Base-by-base conservation (phyloP, 2,888 invertebrate genomes). In the Drosophila melanosoma region DNA sequence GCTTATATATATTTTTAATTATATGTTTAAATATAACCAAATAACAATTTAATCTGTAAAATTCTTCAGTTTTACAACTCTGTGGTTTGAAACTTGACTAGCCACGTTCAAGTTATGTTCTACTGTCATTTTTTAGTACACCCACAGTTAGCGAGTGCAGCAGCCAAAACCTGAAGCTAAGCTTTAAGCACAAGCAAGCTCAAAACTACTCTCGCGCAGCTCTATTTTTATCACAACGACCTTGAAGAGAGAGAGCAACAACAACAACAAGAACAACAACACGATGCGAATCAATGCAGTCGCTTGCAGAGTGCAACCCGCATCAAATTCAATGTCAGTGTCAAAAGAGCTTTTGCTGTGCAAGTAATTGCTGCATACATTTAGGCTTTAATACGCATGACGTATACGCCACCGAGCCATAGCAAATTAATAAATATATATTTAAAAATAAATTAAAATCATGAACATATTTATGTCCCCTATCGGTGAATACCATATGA, bases 251-350 rank as follows among this genome's bases (percentile, higher is more conserved):
- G 61, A 63, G 49, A 56, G 57, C 57, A 72, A 40, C 66, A 70
- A 68, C 35, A 69, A 66, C 49, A 66, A 49, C 45, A 52, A 36
- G 42, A 48, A 54, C 53, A 52, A 52, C 48, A 63, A 26, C n/a
- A 23, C 49, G 66, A 49, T 60, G 62, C 56, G 70, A 84, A 89
- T 84, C 85, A 84, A 84, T 84, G 80, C 86, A 79, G 51, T 64
- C 67, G 63, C 54, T 48, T 42, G 59, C 67, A 65, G 15, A 59
- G 17, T 70, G 72, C 72, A 65, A 29, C 45, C 32, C 33, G 57
- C 49, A 62, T 45, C 45, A 65, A 62, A 73, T 78, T 83, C 90
- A 89, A 81, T 88, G 89, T 89, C 89, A 89, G 76, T 81, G 89
- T 60, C 79, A 79, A 56, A 56, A 81, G 81, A 78, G 81, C 81